A percentile compares a stretch with the other conserved stretches of the same genome.
These are phyloP conservation scores for Perdita meconis DNA, from an alignment of 2,888 invertebrate genomes.

Conservation along the genomic window DNA sequence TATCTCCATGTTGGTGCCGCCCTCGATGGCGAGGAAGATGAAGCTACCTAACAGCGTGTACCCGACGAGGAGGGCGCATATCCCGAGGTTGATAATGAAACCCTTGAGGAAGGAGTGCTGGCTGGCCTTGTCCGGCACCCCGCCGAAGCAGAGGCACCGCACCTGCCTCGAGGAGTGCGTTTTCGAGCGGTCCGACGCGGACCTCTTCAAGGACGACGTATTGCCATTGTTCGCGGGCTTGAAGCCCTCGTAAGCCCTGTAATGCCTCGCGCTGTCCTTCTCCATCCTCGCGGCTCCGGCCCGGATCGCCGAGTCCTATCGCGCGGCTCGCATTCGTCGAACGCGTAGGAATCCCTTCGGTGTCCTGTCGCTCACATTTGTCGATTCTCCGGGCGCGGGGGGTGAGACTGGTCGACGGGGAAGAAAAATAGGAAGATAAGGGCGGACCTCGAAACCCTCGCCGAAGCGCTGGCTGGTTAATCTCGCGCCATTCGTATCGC, in stretches of 20 bases:
- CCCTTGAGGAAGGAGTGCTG: conserved; percentile 88
- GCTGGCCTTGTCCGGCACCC: conserved; percentile 82
- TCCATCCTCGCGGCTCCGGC: conserved; percentile 74
- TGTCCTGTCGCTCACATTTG: conserved; percentile 52
- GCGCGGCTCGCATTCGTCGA: conserved; percentile 40
- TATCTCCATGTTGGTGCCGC: conserved; percentile 86
- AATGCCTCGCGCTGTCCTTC: conserved; percentile 80
- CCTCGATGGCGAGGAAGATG: conserved; percentile 94
- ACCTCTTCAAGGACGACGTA: conserved; percentile 81
- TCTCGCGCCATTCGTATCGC: neutral
- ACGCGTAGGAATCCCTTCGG: conserved; percentile 29
- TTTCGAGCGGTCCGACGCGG: conserved; percentile 69
- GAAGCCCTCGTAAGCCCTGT: conserved; percentile 83
- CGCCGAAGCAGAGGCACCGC: conserved; percentile 82
- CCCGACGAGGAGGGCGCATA: conserved; percentile 92
- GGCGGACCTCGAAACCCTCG: conserved; percentile 18
- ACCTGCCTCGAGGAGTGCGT: conserved; percentile 76
- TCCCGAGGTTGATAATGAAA: conserved; percentile 92
- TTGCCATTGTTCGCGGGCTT: conserved; percentile 83
- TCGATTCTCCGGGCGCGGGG: neutral
- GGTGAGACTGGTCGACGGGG: neutral
- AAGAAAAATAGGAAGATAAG: conserved; percentile 34
- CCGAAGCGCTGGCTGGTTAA: neutral
- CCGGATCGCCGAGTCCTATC: conserved; percentile 35
- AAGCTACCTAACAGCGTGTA: conserved; percentile 92